These are phyloP conservation scores for Papilio gigon DNA, from an alignment of 2,888 invertebrate species.

Conservation along the genomic window DNA sequence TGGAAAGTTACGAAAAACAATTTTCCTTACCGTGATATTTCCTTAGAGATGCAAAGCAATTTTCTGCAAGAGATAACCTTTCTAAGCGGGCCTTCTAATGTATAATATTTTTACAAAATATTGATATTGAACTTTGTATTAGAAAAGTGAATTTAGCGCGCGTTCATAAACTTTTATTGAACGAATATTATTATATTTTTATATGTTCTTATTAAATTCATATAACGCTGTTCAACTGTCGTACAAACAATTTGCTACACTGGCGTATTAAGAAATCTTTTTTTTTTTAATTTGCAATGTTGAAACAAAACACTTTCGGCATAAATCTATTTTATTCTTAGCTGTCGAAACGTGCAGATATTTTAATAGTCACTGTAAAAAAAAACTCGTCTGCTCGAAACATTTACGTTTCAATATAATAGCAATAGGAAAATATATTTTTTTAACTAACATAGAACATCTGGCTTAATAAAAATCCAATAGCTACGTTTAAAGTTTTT, in stretches of 20 bases:
- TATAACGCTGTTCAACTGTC: neutral
- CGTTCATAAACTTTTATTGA: conserved; percentile 25
- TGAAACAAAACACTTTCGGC: no score
- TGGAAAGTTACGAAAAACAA: conserved; percentile 65
- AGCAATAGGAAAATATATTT: conserved; percentile 51
- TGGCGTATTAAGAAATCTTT: no score
- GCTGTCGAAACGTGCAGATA: no score
- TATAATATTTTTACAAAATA: conserved; percentile 44
- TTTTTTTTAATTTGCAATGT: no score
- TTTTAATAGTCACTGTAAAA: neutral
- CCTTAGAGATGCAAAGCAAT: conserved; percentile 80
- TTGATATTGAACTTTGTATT: conserved; percentile 39
- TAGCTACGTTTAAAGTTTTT: conserved; percentile 30
- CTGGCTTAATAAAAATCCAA: conserved; percentile 56
- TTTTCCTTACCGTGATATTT: conserved; percentile 71
- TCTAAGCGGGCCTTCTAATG: conserved; percentile 68
- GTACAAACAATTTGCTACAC: neutral
- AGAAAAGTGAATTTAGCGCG: conserved; percentile 30
- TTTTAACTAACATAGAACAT: conserved; percentile 54
- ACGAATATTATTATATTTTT: conserved; percentile 1
- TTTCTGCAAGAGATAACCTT: conserved; percentile 76
- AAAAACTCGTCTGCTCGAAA: neutral
- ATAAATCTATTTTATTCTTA: no score
- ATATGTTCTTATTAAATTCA: neutral
- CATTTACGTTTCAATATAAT: conserved; percentile 28